Base-by-base conservation (phyloP, 2,113 vertebrate species). In the Dipodomys ordii region DNA sequence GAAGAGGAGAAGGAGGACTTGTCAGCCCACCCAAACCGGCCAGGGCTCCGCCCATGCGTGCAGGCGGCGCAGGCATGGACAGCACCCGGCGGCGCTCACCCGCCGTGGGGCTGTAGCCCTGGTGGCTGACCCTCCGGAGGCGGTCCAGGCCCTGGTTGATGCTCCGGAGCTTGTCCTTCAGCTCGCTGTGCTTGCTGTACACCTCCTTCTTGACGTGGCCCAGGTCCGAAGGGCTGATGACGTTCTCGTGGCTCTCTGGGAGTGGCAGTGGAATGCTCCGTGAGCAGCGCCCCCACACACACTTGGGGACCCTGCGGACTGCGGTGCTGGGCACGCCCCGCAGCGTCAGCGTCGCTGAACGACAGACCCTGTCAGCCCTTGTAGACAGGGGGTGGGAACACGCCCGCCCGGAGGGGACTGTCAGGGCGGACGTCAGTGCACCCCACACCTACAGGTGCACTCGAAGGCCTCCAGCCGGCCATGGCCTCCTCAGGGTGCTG, bases 61-160 rank as follows among this genome's bases (percentile, higher is more conserved):
- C 19, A n/a, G 64, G 27, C 25, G 7, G 68, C 28, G 12, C 39
- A 39, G 68, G 7, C 25, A 2, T 11, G 35, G 22, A 16, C 13
- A 7, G 27, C 32, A 16, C 57, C 5, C 0, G 30, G 8, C 12
- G 3, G 4, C 0, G 30, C 96, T 86, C 98, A 99, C 99, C 99
- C 1, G 98, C 98, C 91, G 98, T 97, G 22, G 97, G 57, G 0
- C 97, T 97, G 72, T 99, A 99, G 92, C 99, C 99, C 96, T 99
- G 98, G 69, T 99, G 99, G 97, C 99, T 99, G 97, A 99, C 98
- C 92, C 98, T 99, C 44, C 98, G 98, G 87, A 99, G 98, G 11
- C 99, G 99, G 83, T 99, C 99, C 6, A 99, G 99, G 53, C 99
- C 99, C 94, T 99, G 99, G 97, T 98, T 98, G 87, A 99, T 99